Evolutionary conservation across 2,797 vertebrate genomes (phyloP).

Genomic region (Myotis vivesi): DNA sequence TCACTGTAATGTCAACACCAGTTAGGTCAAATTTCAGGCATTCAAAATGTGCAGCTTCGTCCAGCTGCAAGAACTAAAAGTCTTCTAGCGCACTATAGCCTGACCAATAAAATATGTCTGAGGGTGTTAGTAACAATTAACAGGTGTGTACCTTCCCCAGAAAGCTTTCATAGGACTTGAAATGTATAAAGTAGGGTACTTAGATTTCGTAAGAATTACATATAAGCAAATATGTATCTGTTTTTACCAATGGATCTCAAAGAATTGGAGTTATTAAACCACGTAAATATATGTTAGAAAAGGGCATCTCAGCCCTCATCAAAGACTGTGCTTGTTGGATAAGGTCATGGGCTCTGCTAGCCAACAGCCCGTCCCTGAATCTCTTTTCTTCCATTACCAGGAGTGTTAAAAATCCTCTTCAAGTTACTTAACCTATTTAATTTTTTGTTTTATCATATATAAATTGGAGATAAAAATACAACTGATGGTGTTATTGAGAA

Average conservation of each 20-base stretch:
- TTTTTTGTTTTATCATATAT: not conserved
- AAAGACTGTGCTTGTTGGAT: not conserved
- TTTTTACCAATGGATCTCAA: constrained; percentile 54
- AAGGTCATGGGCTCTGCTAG: not conserved
- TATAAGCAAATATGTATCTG: constrained; percentile 68
- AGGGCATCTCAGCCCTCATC: not conserved
- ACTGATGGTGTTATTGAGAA: not conserved
- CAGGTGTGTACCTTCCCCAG: constrained; percentile 80
- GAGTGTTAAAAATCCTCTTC: constrained; percentile 19
- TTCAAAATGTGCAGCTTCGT: constrained; percentile 76
- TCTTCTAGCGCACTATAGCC: constrained; percentile 66
- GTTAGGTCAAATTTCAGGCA: constrained; percentile 80
- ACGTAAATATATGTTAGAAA: not conserved
- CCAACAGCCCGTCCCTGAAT: not conserved
- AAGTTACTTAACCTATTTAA: not conserved
- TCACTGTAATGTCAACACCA: constrained; percentile 79
- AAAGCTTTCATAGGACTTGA: constrained; percentile 75
- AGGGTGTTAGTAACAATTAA: constrained; percentile 84
- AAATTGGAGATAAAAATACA: not conserved
- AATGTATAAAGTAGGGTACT: constrained; percentile 73
- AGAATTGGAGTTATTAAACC: constrained; percentile 29
- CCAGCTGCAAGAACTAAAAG: constrained; percentile 78
- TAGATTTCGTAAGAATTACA: constrained; percentile 63
- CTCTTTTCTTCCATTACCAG: not conserved
- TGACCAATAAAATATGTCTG: constrained; percentile 80